Percentiles rank a stretch among this genome's conserved stretches.
phyloP scores from a whole-genome alignment of 2,888 invertebrate species.

The Caenorhabditis drosophilae region DNA sequence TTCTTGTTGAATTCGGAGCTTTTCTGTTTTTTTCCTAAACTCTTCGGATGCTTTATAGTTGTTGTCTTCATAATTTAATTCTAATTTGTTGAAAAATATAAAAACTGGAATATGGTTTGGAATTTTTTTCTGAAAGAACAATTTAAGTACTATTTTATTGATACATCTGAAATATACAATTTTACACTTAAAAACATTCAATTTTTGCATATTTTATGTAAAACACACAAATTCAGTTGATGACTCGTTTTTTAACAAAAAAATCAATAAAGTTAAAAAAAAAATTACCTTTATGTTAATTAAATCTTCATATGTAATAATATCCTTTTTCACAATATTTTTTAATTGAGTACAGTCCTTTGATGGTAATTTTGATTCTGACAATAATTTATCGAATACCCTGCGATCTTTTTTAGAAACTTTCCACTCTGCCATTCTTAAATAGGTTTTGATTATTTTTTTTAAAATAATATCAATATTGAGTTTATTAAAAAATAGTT shows the following conservation, averaged over 20 bases:
- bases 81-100: constrained; percentile 28
- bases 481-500: background rate
- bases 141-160: background rate
- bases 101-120: constrained; percentile 31
- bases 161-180: too few species aligned
- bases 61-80: constrained; percentile 21
- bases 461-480: background rate
- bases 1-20: constrained; percentile 36
- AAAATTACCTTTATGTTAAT: constrained; percentile 34
- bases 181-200: too few species aligned
- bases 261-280: too few species aligned
- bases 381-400: constrained; percentile 5
- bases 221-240: too few species aligned
- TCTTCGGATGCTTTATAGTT: constrained; percentile 37
- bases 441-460: too few species aligned
- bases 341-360: constrained; percentile 10
- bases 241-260: background rate
- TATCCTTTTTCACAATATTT: constrained; percentile 22
- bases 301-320: constrained; percentile 31
- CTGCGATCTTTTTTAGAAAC: constrained; percentile 10
- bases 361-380: constrained; percentile 4
- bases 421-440: constrained; percentile 30
- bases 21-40: constrained; percentile 41
- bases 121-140: constrained; percentile 27
- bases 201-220: too few species aligned